Evolutionary conservation across 2,797 vertebrate species (phyloP).

Genomic region (Fundulus diaphanus): DNA sequence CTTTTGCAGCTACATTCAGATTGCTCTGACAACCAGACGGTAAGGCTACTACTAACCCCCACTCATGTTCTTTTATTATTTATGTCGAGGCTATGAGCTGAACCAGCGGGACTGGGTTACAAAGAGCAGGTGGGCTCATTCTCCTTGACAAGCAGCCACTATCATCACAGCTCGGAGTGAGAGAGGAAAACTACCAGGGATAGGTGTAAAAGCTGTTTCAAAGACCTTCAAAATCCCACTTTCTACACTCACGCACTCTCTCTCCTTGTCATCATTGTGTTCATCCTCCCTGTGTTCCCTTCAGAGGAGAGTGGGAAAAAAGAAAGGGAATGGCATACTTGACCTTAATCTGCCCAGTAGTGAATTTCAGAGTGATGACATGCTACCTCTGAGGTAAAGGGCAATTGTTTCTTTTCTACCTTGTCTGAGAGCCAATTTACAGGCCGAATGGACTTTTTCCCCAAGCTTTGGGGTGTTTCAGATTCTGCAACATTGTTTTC

Average conservation of each 20-base stretch:
- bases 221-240: constrained; percentile 78
- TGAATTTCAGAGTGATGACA: constrained; percentile 82
- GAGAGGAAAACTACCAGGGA: constrained; percentile 74
- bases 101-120: constrained; percentile 58
- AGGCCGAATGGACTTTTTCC: constrained; percentile 63
- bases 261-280: constrained; percentile 69
- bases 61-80: constrained; percentile 52
- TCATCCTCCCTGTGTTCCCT: constrained; percentile 62
- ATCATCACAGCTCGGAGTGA: constrained; percentile 71
- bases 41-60: constrained; percentile 41
- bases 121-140: constrained; percentile 75
- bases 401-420: constrained; percentile 76
- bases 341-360: constrained; percentile 85
- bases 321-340: constrained; percentile 73
- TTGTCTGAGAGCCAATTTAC: constrained; percentile 80
- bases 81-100: constrained; percentile 53
- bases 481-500: constrained; percentile 67
- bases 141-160: constrained; percentile 76
- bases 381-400: constrained; percentile 85
- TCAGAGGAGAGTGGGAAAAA: constrained; percentile 48
- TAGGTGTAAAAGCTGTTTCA: constrained; percentile 79
- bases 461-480: constrained; percentile 70
- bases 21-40: constrained; percentile 39
- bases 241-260: constrained; percentile 51
- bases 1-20: constrained; percentile 35